A percentile compares a stretch with the other conserved stretches of the same genome.
Conservation (phyloP, 2,888 invertebrate species). For the Nemotelus nigrinus region DNA sequence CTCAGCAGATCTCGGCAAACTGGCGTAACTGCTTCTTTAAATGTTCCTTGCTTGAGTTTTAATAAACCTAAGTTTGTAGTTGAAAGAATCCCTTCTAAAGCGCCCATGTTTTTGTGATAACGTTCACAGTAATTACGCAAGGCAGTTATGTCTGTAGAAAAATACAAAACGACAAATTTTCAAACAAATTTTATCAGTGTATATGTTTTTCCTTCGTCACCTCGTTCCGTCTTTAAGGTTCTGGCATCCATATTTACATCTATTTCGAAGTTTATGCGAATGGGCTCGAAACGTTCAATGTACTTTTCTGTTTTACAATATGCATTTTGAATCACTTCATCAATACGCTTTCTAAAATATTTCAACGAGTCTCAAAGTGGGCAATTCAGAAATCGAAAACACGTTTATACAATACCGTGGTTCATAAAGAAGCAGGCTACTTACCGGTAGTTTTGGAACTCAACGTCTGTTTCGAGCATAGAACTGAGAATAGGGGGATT, state of each 20-base stretch:
- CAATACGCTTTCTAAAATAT: slow-evolving; percentile 65
- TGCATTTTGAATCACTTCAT: slow-evolving; percentile 69
- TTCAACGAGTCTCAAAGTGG: not conserved
- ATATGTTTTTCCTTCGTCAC: slow-evolving; percentile 50
- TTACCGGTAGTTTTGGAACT: slow-evolving; percentile 59
- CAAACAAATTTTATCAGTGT: no score
- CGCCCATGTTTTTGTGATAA: slow-evolving; percentile 75
- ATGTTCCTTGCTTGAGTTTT: slow-evolving; percentile 74
- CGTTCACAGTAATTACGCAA: slow-evolving; percentile 76
- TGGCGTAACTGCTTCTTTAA: slow-evolving; percentile 77
- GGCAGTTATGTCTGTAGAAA: slow-evolving; percentile 67
- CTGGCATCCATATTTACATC: slow-evolving; percentile 74
- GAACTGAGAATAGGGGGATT: slow-evolving; percentile 76
- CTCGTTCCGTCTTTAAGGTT: slow-evolving; percentile 71
- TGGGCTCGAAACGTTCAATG: slow-evolving; percentile 71
- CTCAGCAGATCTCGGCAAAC: slow-evolving; percentile 76
- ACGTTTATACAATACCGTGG: not conserved
- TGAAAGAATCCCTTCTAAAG: slow-evolving; percentile 73
- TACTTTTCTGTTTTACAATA: slow-evolving; percentile 74
- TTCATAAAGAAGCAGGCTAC: not conserved
- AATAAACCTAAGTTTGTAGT: slow-evolving; percentile 79
- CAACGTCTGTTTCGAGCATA: slow-evolving; percentile 74
- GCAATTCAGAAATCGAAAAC: not conserved
- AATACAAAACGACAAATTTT: not conserved
- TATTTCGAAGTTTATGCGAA: slow-evolving; percentile 75